phyloP scores from a whole-genome alignment of 2,113 vertebrate genomes.

The Trogon surrucura region DNA sequence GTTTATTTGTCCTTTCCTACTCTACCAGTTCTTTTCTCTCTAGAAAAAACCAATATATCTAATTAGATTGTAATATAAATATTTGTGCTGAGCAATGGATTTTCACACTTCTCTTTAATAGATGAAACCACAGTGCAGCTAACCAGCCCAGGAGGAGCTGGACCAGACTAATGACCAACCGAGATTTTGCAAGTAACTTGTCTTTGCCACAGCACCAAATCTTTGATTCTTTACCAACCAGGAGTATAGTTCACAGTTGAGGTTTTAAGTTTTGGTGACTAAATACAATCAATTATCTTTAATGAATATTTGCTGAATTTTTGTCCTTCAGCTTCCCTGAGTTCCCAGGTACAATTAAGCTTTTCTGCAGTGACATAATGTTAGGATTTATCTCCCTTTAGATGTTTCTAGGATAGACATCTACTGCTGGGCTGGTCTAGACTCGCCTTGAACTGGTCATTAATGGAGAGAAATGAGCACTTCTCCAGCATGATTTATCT shows the following conservation, averaged over 20 bases:
- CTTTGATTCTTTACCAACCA: background rate
- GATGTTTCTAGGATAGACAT: background rate
- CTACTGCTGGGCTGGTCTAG: conserved; percentile 23
- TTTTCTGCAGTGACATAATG: background rate
- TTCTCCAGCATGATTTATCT: background rate
- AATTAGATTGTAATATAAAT: background rate
- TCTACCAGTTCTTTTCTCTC: background rate
- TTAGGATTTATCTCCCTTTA: background rate
- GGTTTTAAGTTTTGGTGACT: background rate
- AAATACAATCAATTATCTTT: background rate
- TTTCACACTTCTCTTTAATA: background rate
- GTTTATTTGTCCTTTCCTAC: background rate
- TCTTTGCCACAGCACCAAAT: background rate
- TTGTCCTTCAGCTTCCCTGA: background rate
- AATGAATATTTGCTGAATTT: background rate
- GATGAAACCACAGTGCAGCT: background rate
- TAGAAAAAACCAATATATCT: background rate
- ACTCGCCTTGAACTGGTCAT: background rate
- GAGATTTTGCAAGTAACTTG: background rate
- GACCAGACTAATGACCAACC: background rate
- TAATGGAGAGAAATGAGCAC: background rate
- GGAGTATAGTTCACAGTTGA: background rate
- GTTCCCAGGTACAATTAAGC: background rate
- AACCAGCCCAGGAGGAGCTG: background rate
- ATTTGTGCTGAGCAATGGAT: background rate